Conservation (phyloP, 2,888 invertebrate genomes). For the Epistrophe eligans region DNA sequence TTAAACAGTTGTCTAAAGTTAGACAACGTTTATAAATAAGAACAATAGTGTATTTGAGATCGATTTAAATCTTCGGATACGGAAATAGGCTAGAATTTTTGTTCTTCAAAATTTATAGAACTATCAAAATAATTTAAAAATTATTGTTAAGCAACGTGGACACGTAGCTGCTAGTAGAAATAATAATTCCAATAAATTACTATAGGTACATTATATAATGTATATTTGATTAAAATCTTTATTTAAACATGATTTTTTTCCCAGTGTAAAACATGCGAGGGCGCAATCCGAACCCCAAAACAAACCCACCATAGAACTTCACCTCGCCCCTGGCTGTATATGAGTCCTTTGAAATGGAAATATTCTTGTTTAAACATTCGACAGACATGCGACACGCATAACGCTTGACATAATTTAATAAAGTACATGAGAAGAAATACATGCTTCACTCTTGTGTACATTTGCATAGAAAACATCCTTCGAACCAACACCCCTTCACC, state of each 20-base stretch:
- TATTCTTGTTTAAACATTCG: conserved; percentile 76
- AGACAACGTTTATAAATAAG: too few species aligned
- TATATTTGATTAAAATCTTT: too few species aligned
- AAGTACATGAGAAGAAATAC: conserved; percentile 66
- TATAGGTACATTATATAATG: too few species aligned
- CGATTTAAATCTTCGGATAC: too few species aligned
- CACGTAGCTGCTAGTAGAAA: too few species aligned
- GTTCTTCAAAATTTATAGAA: too few species aligned
- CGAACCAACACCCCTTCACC: neutral
- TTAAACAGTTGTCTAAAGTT: too few species aligned
- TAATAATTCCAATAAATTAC: too few species aligned
- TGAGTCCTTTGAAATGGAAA: conserved; percentile 74
- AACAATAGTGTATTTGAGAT: too few species aligned
- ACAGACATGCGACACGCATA: conserved; percentile 75
- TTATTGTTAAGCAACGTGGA: too few species aligned
- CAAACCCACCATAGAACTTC: conserved; percentile 31
- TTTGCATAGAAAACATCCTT: conserved; percentile 61
- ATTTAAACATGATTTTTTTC: neutral
- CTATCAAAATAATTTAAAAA: too few species aligned
- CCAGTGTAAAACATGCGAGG: neutral
- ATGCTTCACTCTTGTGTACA: conserved; percentile 65
- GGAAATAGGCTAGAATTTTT: too few species aligned
- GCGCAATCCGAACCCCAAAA: neutral
- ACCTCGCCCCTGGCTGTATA: neutral
- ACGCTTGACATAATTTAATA: conserved; percentile 76